Conservation (phyloP, 2,797 vertebrate species). For the Micropoecilia bifurca region DNA sequence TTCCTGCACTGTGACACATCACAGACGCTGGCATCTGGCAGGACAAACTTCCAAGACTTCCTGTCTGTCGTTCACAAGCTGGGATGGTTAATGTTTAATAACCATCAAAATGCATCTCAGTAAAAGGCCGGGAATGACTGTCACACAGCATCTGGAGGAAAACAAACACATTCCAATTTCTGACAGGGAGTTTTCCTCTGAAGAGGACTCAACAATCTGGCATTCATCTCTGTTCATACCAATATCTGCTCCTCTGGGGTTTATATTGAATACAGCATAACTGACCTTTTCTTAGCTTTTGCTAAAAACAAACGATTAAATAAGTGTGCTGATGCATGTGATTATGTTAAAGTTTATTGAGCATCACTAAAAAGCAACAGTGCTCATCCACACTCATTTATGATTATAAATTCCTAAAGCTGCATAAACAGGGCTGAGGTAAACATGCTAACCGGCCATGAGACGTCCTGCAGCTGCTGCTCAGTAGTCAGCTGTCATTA, state of each 20-base stretch:
- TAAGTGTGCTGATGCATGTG: slow-evolving; percentile 15
- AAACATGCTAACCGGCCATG: slow-evolving; percentile 45
- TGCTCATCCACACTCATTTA: slow-evolving; percentile 1
- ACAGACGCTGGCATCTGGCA: slow-evolving; percentile 39
- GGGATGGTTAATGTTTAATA: slow-evolving; percentile 60
- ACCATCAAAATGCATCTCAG: slow-evolving; percentile 35
- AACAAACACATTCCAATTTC: slow-evolving; percentile 49
- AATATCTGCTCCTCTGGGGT: slow-evolving; percentile 24
- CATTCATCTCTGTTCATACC: slow-evolving; percentile 38
- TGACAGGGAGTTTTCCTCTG: not conserved
- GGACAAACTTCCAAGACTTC: slow-evolving; percentile 16
- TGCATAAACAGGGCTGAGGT: slow-evolving; percentile 36
- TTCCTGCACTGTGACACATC: slow-evolving; percentile 11
- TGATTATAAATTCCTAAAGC: slow-evolving; percentile 27
- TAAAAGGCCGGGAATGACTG: slow-evolving; percentile 25
- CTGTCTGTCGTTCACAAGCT: slow-evolving; percentile 18
- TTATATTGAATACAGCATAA: slow-evolving; percentile 27
- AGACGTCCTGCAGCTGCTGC: slow-evolving; percentile 53
- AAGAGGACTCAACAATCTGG: not conserved
- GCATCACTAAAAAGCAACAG: slow-evolving; percentile 7
- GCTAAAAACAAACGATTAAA: not conserved
- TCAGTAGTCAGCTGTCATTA: slow-evolving; percentile 16
- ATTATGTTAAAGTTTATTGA: slow-evolving; percentile 2
- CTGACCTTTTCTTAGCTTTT: slow-evolving; percentile 9
- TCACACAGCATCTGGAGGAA: slow-evolving; percentile 50